Evolutionary conservation across 2,797 vertebrate species (phyloP).

Genomic region (Valencia hispanica): DNA sequence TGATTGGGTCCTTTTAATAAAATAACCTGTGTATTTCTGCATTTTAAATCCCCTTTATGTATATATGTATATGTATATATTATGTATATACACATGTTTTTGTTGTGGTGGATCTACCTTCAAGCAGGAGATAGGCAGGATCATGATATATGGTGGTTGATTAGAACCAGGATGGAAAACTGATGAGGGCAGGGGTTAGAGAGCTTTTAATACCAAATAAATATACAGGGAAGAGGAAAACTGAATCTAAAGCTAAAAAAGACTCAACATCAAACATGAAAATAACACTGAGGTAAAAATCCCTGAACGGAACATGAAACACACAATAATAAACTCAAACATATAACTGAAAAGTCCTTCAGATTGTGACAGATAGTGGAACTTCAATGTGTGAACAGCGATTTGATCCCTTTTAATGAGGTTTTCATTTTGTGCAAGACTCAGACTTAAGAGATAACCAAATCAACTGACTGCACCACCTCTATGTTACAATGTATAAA

Average conservation of each 20-base stretch:
- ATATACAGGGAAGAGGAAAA: not conserved
- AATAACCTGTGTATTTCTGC: too few relatives aligned
- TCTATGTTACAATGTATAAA: constrained; percentile 5
- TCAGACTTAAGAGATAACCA: not conserved
- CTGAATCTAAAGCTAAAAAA: not conserved
- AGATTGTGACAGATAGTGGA: not conserved
- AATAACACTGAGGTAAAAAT: not conserved
- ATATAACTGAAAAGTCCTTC: not conserved
- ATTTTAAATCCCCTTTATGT: too few relatives aligned
- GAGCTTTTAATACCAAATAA: not conserved
- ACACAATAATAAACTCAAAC: not conserved
- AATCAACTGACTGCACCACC: not conserved
- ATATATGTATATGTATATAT: too few relatives aligned
- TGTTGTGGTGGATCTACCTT: too few relatives aligned
- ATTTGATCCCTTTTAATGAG: not conserved
- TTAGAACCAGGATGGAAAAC: not conserved
- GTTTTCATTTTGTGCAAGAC: constrained; percentile 11
- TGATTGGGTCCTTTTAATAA: too few relatives aligned
- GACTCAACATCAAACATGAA: not conserved
- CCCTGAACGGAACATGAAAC: not conserved
- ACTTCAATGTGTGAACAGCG: not conserved
- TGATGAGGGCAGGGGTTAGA: not conserved
- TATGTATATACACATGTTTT: too few relatives aligned
- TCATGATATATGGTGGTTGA: not conserved
- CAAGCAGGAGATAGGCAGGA: too few relatives aligned